Evolutionary conservation across 2,113 vertebrate genomes (phyloP).

Genomic region (Meleagris gallopavo): DNA sequence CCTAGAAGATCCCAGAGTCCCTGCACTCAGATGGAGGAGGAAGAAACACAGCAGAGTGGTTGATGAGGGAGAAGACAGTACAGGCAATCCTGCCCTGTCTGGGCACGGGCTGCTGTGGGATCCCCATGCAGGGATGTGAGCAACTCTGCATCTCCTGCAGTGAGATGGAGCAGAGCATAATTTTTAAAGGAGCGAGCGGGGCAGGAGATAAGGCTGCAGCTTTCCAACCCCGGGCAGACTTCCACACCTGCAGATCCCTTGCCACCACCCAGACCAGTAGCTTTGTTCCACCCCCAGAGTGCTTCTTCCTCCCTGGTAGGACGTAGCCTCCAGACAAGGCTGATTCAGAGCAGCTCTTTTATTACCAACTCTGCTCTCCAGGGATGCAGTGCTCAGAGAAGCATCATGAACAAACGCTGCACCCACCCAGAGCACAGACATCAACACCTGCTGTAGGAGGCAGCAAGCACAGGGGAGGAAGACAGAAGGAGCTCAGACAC

Average conservation of each 20-base stretch:
- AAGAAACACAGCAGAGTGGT: background rate
- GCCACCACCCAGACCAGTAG: background rate
- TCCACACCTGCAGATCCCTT: background rate
- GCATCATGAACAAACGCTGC: background rate
- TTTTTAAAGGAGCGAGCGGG: too few relatives aligned
- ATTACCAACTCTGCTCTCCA: background rate
- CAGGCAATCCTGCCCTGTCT: accelerated
- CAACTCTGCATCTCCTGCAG: background rate
- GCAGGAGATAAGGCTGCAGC: background rate
- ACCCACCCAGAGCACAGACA: accelerated
- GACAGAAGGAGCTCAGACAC: accelerated
- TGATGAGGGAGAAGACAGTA: background rate
- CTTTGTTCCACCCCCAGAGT: background rate
- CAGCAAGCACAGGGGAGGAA: accelerated
- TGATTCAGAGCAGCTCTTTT: background rate
- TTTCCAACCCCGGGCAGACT: too few relatives aligned
- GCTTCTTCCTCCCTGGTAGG: accelerated
- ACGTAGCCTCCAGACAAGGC: accelerated
- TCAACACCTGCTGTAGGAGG: background rate
- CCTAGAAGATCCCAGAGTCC: background rate
- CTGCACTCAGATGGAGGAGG: background rate
- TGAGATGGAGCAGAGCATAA: background rate
- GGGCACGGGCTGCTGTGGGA: background rate
- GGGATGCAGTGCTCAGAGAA: background rate
- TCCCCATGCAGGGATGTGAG: accelerated